Percentiles rank a stretch among this genome's conserved stretches.
These are phyloP conservation scores for Octomys mimax DNA, from an alignment of 2,797 vertebrate genomes.

Conservation along the genomic window DNA sequence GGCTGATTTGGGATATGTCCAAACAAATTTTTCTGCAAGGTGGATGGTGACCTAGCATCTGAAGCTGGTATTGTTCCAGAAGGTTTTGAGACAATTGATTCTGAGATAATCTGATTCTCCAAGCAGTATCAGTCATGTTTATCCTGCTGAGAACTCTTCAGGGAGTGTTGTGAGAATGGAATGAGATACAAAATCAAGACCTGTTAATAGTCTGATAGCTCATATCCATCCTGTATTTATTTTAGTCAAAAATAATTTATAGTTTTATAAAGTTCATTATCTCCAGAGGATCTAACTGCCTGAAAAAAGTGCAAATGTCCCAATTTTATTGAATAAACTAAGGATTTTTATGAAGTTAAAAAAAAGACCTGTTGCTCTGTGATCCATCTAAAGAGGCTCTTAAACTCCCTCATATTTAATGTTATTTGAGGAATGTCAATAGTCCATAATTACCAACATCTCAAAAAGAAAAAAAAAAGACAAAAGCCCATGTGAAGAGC, in stretches of 20 bases:
- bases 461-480: not conserved
- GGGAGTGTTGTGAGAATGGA: not conserved
- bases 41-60: not conserved
- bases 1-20: not conserved
- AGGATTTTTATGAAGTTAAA: constrained; percentile 14
- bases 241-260: constrained; percentile 61
- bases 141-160: constrained; percentile 43
- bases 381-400: not conserved
- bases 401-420: not conserved
- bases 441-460: not conserved
- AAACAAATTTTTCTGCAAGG: constrained; percentile 10
- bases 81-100: constrained; percentile 32
- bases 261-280: constrained; percentile 57
- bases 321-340: constrained; percentile 43
- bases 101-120: not conserved
- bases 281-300: constrained; percentile 46
- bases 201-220: not conserved
- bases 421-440: not conserved
- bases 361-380: not conserved
- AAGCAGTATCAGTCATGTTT: not conserved
- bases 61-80: not conserved
- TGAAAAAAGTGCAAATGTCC: constrained; percentile 4
- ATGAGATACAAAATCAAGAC: constrained; percentile 31
- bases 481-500: not conserved
- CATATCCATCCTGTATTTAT: constrained; percentile 38